These are phyloP conservation scores for Champsocephalus esox DNA, from an alignment of 2,797 vertebrate species.

Conservation along the genomic window DNA sequence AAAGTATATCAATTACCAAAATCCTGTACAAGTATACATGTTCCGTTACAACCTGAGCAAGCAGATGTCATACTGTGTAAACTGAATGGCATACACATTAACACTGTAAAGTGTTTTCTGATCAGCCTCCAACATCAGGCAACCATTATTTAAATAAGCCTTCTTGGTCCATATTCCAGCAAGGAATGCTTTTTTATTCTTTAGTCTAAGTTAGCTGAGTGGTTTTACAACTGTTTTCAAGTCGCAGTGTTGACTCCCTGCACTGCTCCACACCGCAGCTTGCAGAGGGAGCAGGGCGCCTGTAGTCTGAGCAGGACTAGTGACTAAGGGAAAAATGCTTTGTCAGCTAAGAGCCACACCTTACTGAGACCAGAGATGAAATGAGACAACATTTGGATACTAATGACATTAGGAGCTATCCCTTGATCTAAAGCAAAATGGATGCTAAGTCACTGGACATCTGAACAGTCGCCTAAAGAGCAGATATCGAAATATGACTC, in stretches of 20 bases:
- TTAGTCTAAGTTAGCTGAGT: not conserved
- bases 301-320: slow-evolving; percentile 1
- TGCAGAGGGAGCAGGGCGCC: not conserved
- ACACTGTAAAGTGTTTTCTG: not conserved
- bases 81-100: not conserved
- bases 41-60: no score
- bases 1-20: no score
- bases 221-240: not conserved
- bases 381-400: not conserved
- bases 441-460: not conserved
- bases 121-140: not conserved
- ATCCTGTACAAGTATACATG: no score
- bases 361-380: slow-evolving; percentile 1
- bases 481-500: not conserved
- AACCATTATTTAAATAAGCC: not conserved
- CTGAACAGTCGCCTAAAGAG: not conserved
- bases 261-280: not conserved
- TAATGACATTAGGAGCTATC: not conserved
- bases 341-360: slow-evolving; percentile 11
- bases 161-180: not conserved
- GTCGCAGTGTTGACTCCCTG: not conserved
- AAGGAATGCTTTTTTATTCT: not conserved
- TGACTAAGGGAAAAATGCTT: slow-evolving; percentile 2
- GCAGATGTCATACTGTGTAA: not conserved
- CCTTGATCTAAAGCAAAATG: not conserved